A percentile compares a stretch with the other conserved stretches of the same genome.
Evolutionary conservation across 1,140 invertebrate genomes (phyloP).

Genomic region (Macrosteles quadrilineatus): DNA sequence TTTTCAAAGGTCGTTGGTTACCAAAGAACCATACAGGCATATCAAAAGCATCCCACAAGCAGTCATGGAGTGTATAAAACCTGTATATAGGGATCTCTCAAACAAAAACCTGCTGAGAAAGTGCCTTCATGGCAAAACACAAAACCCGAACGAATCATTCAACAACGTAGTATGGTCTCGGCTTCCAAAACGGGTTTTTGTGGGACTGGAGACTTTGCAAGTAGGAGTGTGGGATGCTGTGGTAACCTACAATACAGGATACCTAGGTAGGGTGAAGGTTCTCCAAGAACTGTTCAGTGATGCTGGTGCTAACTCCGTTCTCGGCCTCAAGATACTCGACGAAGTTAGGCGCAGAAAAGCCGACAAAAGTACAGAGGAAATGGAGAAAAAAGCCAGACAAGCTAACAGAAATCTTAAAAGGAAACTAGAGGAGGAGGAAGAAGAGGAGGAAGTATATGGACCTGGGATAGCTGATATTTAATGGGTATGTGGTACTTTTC

Average conservation of each 20-base stretch:
- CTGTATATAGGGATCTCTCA: constrained; percentile 33
- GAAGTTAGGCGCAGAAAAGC: constrained; percentile 12
- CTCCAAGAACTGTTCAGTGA: too few species aligned
- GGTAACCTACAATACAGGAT: constrained; percentile 17
- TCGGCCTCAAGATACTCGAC: constrained; percentile 8
- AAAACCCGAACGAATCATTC: constrained; percentile 29
- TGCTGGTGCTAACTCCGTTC: constrained; percentile 11
- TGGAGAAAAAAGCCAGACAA: not conserved
- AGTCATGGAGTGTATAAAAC: constrained; percentile 34
- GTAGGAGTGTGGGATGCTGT: constrained; percentile 29
- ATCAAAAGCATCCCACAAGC: constrained; percentile 15
- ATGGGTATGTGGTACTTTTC: too few species aligned
- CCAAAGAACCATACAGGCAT: constrained; percentile 30
- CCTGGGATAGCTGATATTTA: too few species aligned
- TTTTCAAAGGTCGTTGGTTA: constrained; percentile 15
- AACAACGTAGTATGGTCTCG: constrained; percentile 33
- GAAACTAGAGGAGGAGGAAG: not conserved
- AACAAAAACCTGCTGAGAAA: constrained; percentile 33
- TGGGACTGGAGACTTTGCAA: constrained; percentile 5
- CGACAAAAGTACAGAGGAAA: not conserved
- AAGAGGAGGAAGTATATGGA: constrained; percentile 7
- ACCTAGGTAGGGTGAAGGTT: constrained; percentile 15
- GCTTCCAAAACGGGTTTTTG: constrained; percentile 30
- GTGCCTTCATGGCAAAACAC: constrained; percentile 32
- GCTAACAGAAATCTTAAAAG: not conserved